Evolutionary conservation across 2,888 invertebrate genomes (phyloP).

Genomic region (Stegophylla sp.): DNA sequence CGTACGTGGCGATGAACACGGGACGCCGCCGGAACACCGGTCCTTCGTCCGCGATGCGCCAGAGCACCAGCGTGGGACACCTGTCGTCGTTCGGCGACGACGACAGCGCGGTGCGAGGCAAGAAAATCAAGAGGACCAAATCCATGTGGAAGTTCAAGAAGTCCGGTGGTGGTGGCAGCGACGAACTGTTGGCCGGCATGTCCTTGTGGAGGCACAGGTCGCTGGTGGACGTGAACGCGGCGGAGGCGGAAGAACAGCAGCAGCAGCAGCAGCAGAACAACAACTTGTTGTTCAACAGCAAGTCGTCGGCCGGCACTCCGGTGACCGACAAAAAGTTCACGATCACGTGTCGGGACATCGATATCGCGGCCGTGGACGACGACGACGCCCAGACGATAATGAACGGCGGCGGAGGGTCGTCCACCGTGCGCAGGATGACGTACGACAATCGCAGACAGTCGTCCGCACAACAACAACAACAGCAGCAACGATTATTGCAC

Average conservation of each 20-base stretch:
- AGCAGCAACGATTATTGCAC: not conserved
- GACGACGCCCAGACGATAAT: slow-evolving; percentile 60
- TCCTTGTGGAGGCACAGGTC: slow-evolving; percentile 85
- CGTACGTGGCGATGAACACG: slow-evolving; percentile 58
- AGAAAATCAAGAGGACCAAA: slow-evolving; percentile 78
- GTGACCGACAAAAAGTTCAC: slow-evolving; percentile 59
- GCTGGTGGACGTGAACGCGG: slow-evolving; percentile 72
- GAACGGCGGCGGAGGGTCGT: slow-evolving; percentile 56
- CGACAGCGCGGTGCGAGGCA: slow-evolving; percentile 67
- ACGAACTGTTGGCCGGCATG: slow-evolving; percentile 85
- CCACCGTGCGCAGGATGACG: slow-evolving; percentile 30
- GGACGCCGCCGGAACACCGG: slow-evolving; percentile 58
- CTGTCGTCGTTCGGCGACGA: slow-evolving; percentile 68
- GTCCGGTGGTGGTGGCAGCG: slow-evolving; percentile 63
- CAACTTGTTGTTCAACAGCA: slow-evolving; percentile 64
- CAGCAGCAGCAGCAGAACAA: slow-evolving; percentile 61
- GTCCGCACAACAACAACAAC: not conserved
- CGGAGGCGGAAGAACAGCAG: slow-evolving; percentile 60
- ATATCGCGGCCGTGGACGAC: slow-evolving; percentile 40
- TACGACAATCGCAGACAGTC: slow-evolving; percentile 12
- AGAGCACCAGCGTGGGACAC: slow-evolving; percentile 63
- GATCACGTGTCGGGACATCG: slow-evolving; percentile 55
- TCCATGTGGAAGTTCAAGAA: slow-evolving; percentile 82
- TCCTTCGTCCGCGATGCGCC: slow-evolving; percentile 59
- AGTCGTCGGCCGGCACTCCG: slow-evolving; percentile 54